Conservation (phyloP, 2,113 vertebrate genomes). For the Dicrurus megarhynchus region DNA sequence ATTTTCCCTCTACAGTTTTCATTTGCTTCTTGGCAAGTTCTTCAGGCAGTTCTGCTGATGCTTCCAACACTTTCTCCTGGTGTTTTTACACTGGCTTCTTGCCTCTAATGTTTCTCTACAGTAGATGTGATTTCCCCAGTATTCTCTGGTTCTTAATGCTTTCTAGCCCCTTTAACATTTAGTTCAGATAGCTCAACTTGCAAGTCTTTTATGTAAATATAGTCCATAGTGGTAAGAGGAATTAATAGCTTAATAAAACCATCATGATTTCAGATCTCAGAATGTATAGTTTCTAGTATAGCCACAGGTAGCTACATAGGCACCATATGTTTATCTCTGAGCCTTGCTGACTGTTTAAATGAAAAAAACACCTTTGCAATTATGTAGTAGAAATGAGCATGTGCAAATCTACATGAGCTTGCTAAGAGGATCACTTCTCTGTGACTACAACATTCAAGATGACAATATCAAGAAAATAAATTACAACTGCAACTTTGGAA, state of each 20-base stretch:
- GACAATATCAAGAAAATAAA: not conserved
- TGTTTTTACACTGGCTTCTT: not conserved
- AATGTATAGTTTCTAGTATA: not conserved
- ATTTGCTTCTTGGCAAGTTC: conserved; percentile 1
- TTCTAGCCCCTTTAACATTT: not conserved
- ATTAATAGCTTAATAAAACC: not conserved
- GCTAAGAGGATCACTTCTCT: not conserved
- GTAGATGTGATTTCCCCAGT: not conserved
- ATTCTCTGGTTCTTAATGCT: not conserved
- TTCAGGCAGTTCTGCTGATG: not conserved
- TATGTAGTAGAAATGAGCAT: not conserved
- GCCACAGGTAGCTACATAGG: not conserved
- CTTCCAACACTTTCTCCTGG: not conserved
- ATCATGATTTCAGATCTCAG: not conserved
- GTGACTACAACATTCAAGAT: not conserved
- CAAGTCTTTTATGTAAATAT: not conserved
- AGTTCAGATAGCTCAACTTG: not conserved
- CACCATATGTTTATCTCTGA: not conserved
- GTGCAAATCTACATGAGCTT: not conserved
- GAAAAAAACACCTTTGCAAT: not conserved
- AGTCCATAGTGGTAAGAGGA: not conserved
- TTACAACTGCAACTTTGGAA: not conserved
- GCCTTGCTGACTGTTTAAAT: not conserved
- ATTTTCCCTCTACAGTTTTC: not conserved
- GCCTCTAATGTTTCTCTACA: not conserved